Base-by-base conservation (phyloP, 2,888 invertebrate species). In the Epistrophe eligans region DNA sequence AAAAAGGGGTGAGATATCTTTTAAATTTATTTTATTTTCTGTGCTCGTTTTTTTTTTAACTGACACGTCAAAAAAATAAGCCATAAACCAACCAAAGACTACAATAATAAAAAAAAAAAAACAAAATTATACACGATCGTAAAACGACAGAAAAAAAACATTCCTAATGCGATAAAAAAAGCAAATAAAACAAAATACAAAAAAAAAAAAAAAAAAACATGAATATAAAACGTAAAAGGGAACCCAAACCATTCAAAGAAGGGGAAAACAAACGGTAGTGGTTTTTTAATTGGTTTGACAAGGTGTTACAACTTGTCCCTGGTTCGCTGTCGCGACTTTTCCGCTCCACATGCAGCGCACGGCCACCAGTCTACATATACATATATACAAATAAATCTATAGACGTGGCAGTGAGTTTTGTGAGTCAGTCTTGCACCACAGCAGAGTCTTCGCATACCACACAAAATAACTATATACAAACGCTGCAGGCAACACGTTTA, bases 221-320 rank as follows among this genome's bases (percentile, higher is more conserved):
- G 19, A 55, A 74, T n/a, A 40, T 38, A 55, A 60, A 57, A 60
- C 72, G 45, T 71, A 57, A 76, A 73, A 73, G 50, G 50, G 43
- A 64, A 66, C 48, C 38, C 32, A 58, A 62, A 45, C 60, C 66
- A 67, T 50, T 45, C 50, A 67, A 35, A 48, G 57, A 77, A 67
- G 70, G 71, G 79, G 83, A 52, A 58, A 79, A 79, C 83, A 83
- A 79, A 82, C 83, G 79, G 87, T 87, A 83, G 82, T 83, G 82
- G 79, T 76, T 87, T 87, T 87, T 87, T 87, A 87, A 87, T 87
- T 87, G 87, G 83, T 87, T 83, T 83, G 87, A 87, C 87, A 87
- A 87, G 87, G 87, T 87, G 87, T 87, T 87, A 87, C 87, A 83
- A 87, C 87, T 87, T 87, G 87, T 87, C 87, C 83, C 71, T 87